phyloP scores from a whole-genome alignment of 2,797 vertebrate genomes.

The Bradypus variegatus region DNA sequence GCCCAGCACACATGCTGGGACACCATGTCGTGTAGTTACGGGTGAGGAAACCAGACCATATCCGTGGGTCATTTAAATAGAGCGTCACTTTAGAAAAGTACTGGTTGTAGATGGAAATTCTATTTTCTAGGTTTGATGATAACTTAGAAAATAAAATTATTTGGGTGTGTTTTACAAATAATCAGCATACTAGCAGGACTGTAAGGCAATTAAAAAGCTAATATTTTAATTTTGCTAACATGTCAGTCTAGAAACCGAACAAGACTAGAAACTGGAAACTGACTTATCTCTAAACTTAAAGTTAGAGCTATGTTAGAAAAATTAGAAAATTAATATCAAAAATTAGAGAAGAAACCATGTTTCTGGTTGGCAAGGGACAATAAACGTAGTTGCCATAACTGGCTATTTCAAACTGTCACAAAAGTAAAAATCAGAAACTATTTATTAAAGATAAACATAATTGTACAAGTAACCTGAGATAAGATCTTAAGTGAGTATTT shows the following conservation, averaged over 20 bases:
- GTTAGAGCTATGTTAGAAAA: background rate
- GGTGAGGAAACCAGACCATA: background rate
- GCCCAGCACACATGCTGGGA: background rate
- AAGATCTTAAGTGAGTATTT: background rate
- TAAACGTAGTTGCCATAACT: background rate
- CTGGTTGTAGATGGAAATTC: background rate
- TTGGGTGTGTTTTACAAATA: background rate
- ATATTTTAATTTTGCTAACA: background rate
- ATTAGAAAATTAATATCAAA: slow-evolving; percentile 10
- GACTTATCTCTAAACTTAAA: slow-evolving; percentile 1
- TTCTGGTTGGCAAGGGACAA: background rate
- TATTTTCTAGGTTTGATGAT: background rate
- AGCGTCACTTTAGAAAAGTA: background rate
- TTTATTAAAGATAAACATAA: background rate
- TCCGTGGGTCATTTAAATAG: background rate
- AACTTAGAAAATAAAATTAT: background rate
- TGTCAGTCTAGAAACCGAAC: background rate
- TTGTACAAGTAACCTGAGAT: fast-evolving
- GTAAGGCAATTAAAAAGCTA: background rate
- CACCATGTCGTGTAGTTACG: fast-evolving
- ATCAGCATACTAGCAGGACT: background rate
- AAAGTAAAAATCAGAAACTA: background rate
- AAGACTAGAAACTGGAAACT: background rate
- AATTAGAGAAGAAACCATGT: background rate
- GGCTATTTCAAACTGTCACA: background rate